Base-by-base conservation (phyloP, 1,140 invertebrate species). In the Microplitis demolitor region DNA sequence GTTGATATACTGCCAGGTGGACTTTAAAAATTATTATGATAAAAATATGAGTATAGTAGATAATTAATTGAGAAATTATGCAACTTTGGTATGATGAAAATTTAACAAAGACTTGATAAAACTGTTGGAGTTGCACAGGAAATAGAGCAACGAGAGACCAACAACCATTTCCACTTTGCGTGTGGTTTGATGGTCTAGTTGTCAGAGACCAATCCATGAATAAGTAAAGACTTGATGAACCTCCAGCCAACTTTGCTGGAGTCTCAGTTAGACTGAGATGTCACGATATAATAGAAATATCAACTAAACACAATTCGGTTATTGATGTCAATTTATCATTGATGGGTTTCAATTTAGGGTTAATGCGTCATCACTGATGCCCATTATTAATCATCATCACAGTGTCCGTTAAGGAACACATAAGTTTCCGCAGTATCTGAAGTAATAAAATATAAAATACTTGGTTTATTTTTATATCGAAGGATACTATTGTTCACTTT, bases 161-260 rank as follows among this genome's bases (percentile, higher is more conserved):
- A 80, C 79, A 77, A 74, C 76, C 72, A 78, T 80, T 80, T 78
- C 67, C 76, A 76, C 75, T 78, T 77, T 53, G 76, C 67, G 66
- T 77, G 79, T 78, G 76, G 77, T 76, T 71, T 80, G 2, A 78
- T 54, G 78, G 79, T 76, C 60, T 39, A 54, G 68, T 69, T 54
- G 69, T 76, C 69, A 71, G 75, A 76, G 73, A 78, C 77, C 77
- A 74, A 78, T 68, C 71, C 73, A 76, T 79, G 78, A 78, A 80
- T 78, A 80, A 80, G 77, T 80, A 76, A 80, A 77, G 77, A 73
- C 75, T 76, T 58, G 60, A n/a, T 53, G 69, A 73, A 76, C 66
- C 70, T 75, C 66, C 58, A 50, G 71, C 61, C 71, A 76, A 76
- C 68, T 73, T 76, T 33, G 35, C 31, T 64, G 68, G 68, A 9